A percentile compares a stretch with the other conserved stretches of the same genome.
Conservation (phyloP, 1,140 invertebrate genomes). For the Leptoteleia sp. region DNA sequence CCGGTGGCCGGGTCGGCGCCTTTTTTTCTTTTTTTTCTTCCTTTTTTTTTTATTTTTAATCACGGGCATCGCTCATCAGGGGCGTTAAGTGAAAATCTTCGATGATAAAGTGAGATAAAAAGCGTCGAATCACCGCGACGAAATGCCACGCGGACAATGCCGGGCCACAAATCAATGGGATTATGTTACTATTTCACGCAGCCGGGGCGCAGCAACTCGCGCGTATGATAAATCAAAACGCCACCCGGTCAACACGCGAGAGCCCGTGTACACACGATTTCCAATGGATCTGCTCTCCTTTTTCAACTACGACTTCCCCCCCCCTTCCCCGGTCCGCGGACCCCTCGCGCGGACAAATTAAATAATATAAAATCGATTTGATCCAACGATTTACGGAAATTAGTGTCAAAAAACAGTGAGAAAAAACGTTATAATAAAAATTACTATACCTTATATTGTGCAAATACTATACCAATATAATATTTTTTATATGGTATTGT, state of each 20-base stretch:
- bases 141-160: slow-evolving; percentile 76
- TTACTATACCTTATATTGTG: too few relatives aligned
- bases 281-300: slow-evolving; percentile 34
- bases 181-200: slow-evolving; percentile 80
- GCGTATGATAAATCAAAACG: slow-evolving; percentile 78
- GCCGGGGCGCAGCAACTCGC: slow-evolving; percentile 56
- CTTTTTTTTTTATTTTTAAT: slow-evolving; percentile 51
- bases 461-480: too few relatives aligned
- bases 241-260: slow-evolving; percentile 66
- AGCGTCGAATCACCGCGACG: slow-evolving; percentile 64
- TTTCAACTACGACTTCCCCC: neutral
- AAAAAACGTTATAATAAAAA: too few relatives aligned
- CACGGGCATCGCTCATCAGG: slow-evolving; percentile 52
- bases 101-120: slow-evolving; percentile 67
- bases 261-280: slow-evolving; percentile 35
- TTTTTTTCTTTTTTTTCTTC: neutral
- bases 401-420: too few relatives aligned
- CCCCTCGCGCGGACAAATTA: neutral
- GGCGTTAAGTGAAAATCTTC: slow-evolving; percentile 65
- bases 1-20: too few relatives aligned
- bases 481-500: too few relatives aligned
- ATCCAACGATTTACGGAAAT: neutral
- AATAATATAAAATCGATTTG: slow-evolving; percentile 11
- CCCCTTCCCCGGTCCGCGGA: too few relatives aligned
- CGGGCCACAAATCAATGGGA: slow-evolving; percentile 79